A percentile compares a stretch with the other conserved stretches of the same genome.
Evolutionary conservation across 1,140 invertebrate species (phyloP).

Genomic region (Coptotermes formosanus): DNA sequence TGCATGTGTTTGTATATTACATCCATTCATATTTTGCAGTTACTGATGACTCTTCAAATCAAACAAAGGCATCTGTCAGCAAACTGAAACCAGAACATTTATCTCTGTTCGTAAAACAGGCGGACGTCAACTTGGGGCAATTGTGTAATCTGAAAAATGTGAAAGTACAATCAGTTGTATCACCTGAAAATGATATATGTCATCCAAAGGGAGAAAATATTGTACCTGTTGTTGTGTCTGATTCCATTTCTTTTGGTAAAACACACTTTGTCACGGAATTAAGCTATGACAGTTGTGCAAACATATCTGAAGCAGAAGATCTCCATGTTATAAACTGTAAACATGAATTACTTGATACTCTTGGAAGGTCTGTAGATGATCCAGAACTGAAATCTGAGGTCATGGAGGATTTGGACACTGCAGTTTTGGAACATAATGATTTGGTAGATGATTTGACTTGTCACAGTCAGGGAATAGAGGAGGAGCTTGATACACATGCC

Average conservation of each 20-base stretch:
- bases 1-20: constrained; percentile 29
- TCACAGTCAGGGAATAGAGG: neutral
- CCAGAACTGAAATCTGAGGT: neutral
- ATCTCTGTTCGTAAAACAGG: constrained; percentile 58
- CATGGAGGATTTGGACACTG: neutral
- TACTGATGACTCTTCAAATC: constrained; percentile 55
- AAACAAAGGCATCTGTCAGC: constrained; percentile 61
- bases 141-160: constrained; percentile 53
- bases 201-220: neutral
- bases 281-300: neutral
- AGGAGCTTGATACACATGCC: neutral
- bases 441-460: neutral
- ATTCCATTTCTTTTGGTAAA: neutral
- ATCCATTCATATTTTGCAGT: constrained; percentile 50
- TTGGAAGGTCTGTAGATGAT: neutral
- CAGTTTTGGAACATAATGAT: neutral
- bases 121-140: constrained; percentile 55
- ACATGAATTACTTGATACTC: neutral
- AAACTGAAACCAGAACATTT: constrained; percentile 62
- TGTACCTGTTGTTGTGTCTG: neutral
- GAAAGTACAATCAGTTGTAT: neutral
- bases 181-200: neutral
- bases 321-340: neutral
- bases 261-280: neutral
- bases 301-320: neutral